Evolutionary conservation across 2,113 vertebrate genomes (phyloP), one percentile per base, ranked within the genome.

Genomic region (Lota lota): DNA sequence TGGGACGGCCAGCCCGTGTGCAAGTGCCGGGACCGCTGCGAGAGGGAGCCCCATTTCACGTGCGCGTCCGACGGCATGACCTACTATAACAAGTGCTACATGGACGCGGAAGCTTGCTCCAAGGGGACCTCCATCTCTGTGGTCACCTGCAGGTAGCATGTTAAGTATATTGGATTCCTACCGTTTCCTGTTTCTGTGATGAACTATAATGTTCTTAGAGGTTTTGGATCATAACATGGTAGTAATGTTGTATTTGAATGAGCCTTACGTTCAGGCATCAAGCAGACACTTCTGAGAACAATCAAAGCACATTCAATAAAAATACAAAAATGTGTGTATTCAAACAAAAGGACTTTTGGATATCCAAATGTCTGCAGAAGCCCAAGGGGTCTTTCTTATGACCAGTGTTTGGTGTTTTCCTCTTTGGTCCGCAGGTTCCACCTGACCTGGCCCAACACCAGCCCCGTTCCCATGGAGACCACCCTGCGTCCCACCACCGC

Each of bases 41-140:
- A 99, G 92, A 94, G 95, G 74, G 96, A 99, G 74, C 97, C 97
- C 0, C 95, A 94, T 77, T 99, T 99, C 77, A 99, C 96, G 2
- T 99, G 97, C 0, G 97, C 97, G 16, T 99, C 97, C 0, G 97
- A 99, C 0, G 97, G 97, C 67, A 95, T 99, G 90, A 99, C 97
- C 28, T 99, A 99, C 84, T 99, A 99, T 81, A 99, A 98, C 85
- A 97, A 96, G 86, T 99, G 97, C 85, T 99, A 96, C 90, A 96
- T 99, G 97, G 97, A 99, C 0, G 97, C 97, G 0, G 97, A 99
- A 82, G 97, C 97, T 72, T 99, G 97, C 73, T 94, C 94, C 79
- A 97, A 95, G 83, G 96, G 96, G 72, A 92, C 97, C 75, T 93
- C 94, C 0, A 92, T 99, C 76, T 93, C 93, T 0, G 94, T 97